Base-by-base conservation (phyloP, 2,797 vertebrate genomes). In the Esox masquinongy region DNA sequence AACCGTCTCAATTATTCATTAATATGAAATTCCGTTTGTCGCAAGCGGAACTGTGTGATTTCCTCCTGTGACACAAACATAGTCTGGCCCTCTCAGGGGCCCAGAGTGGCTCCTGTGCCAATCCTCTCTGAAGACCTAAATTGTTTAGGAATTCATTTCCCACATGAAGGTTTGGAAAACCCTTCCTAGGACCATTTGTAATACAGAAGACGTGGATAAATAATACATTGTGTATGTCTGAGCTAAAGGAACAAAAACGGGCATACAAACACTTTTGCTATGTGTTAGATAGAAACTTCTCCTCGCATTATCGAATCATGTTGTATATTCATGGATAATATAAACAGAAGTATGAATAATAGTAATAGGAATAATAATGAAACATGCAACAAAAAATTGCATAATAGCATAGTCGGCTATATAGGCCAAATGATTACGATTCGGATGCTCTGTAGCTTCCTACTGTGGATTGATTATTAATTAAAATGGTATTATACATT, bases 1-100 rank as follows among this genome's bases (percentile, higher is more conserved):
- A 92, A 90, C 89, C 91, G 90, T 92, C 88, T 94, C 91, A 94
- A 94, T 94, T 93, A 94, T 94, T 94, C 92, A 94, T 93, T 91
- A 91, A 90, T 92, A 89, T 90, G 89, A 94, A 94, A 94, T 94
- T 93, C 92, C 93, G 91, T 93, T 93, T 92, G 92, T 94, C 92
- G 93, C 91, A 92, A 92, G 91, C 12, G 92, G 91, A 93, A 93
- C 91, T 84, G 88, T 88, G 86, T 75, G 83, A 92, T 94, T 93
- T 91, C 90, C 89, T 93, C 90, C 85, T 72, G 86, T 68, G 90
- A 92, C 72, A 72, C 51, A 61, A 34, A 61, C 53, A 80, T 86
- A 82, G 90, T 93, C 87, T 84, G 88, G 84, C 82, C 87, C 85
- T 90, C 90, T 91, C 86, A 79, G 68, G 86, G 88, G 88, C 86